Percentiles rank a stretch among this genome's conserved stretches.
These are phyloP conservation scores for Leuctra nigra DNA, from an alignment of 2,888 invertebrate species.

Conservation along the genomic window DNA sequence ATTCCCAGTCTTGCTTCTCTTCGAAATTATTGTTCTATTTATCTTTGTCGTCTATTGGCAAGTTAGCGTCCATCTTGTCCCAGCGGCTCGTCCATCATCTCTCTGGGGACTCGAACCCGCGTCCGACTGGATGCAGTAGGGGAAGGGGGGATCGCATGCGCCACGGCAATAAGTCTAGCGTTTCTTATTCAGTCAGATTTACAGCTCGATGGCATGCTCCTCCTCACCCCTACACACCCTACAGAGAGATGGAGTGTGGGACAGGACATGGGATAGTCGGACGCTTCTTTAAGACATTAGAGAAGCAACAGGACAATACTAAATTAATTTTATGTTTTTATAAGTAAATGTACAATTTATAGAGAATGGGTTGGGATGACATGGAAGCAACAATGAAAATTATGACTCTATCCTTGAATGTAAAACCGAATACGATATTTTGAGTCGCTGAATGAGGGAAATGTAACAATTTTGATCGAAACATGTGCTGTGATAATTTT, in stretches of 20 bases:
- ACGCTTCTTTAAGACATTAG: no score
- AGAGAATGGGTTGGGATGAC: no score
- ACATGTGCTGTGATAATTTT: no score
- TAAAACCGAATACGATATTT: no score
- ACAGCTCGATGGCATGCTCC: conserved; percentile 13
- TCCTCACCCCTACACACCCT: not conserved
- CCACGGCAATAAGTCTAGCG: not conserved
- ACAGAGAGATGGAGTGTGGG: not conserved
- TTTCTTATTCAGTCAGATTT: conserved; percentile 14
- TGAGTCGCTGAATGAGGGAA: no score
- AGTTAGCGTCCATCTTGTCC: not conserved
- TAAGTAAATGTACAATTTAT: no score
- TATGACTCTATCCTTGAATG: no score
- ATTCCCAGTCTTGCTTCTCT: not conserved
- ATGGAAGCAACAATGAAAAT: no score
- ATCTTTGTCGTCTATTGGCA: not conserved
- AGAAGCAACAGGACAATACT: no score
- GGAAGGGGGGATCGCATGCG: not conserved
- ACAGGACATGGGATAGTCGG: no score
- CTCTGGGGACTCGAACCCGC: not conserved
- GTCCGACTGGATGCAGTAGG: not conserved
- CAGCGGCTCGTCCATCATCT: conserved; percentile 5
- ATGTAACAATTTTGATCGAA: no score
- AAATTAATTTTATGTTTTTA: no score
- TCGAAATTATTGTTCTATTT: not conserved